Evolutionary conservation across 1,140 invertebrate species (phyloP).

Genomic region (Zelostemma sp.): DNA sequence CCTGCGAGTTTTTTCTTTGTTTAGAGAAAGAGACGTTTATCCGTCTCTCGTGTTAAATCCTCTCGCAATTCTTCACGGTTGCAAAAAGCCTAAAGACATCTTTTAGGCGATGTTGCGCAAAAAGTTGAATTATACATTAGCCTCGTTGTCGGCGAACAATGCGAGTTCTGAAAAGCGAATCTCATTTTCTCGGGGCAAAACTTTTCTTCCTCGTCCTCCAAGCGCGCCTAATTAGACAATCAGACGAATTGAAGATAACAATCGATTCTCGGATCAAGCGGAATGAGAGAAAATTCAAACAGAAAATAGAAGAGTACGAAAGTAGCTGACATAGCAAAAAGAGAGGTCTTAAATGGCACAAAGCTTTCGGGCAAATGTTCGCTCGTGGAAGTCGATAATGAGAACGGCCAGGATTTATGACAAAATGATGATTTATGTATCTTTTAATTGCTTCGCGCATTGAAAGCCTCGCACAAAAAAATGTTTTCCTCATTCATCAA

Average conservation of each 20-base stretch:
- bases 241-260: constrained; percentile 19
- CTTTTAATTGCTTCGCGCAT: too few relatives aligned
- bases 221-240: constrained; percentile 25
- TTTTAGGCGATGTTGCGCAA: constrained; percentile 11
- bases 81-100: constrained; percentile 4
- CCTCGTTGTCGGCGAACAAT: constrained; percentile 27
- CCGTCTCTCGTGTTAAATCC: neutral
- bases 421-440: too few relatives aligned
- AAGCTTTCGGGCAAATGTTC: neutral
- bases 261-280: constrained; percentile 26
- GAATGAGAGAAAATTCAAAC: constrained; percentile 14
- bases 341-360: neutral
- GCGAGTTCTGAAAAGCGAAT: constrained; percentile 1
- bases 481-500: too few relatives aligned
- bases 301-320: neutral
- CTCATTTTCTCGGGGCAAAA: constrained; percentile 11
- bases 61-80: neutral
- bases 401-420: neutral
- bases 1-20: too few relatives aligned
- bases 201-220: neutral
- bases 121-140: constrained; percentile 22
- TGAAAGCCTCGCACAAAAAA: too few relatives aligned
- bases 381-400: neutral
- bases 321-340: neutral
- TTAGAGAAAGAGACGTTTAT: too few relatives aligned